A percentile compares a stretch with the other conserved stretches of the same genome.
Conservation (phyloP, 1,140 invertebrate genomes). For the Melipona quadrifasciata region DNA sequence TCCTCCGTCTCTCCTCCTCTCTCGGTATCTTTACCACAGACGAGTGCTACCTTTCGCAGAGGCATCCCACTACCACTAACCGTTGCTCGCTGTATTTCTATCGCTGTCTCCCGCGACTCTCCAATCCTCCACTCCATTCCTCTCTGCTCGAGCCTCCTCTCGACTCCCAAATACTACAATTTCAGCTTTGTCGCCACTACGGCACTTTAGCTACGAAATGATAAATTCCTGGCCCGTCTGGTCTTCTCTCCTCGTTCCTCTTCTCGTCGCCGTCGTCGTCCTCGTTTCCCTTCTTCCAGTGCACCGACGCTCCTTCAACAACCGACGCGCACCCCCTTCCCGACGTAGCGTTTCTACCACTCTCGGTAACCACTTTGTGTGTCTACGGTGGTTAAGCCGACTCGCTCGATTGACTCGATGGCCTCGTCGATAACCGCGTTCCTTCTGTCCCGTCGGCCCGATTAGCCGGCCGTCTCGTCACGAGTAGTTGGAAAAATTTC, state of each 20-base stretch:
- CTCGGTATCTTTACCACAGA: conserved; percentile 32
- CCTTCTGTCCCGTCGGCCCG: conserved; percentile 42
- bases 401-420: conserved; percentile 59
- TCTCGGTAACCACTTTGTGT: conserved; percentile 40
- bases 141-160: conserved; percentile 65
- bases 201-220: conserved; percentile 73
- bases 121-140: conserved; percentile 65
- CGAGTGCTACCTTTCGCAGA: conserved; percentile 33
- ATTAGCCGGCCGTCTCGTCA: not conserved
- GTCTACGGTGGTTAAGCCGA: conserved; percentile 48
- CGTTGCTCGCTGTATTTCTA: conserved; percentile 36
- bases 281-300: not conserved
- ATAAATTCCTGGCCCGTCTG: conserved; percentile 69
- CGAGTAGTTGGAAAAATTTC: not conserved
- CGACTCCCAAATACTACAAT: conserved; percentile 74
- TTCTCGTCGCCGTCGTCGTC: not conserved
- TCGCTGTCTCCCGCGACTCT: conserved; percentile 57
- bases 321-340: not conserved
- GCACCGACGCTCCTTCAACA: not conserved
- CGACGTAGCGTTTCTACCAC: conserved; percentile 18
- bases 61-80: conserved; percentile 7
- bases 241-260: conserved; percentile 7
- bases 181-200: conserved; percentile 72
- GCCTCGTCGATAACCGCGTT: conserved; percentile 38
- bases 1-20: not conserved